Percentiles rank a stretch among this genome's conserved stretches.
Conservation (phyloP, 1,140 invertebrate genomes). For the Gerris buenoi region DNA sequence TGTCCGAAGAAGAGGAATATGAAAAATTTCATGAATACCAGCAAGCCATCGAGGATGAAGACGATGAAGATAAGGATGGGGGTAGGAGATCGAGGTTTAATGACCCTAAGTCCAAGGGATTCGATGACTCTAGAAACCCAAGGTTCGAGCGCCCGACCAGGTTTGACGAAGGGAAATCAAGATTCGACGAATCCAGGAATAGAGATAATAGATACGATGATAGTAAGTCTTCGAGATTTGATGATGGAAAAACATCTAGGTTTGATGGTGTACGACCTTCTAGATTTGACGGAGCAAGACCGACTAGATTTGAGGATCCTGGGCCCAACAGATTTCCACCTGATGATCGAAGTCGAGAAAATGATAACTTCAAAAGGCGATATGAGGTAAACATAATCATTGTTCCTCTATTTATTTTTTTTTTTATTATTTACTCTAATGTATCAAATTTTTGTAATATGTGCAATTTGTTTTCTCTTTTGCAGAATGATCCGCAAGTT, state of each 20-base stretch:
- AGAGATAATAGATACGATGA: neutral
- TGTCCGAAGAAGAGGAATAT: constrained; percentile 12
- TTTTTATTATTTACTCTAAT: too few species aligned
- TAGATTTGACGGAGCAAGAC: neutral
- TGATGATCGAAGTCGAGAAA: too few species aligned
- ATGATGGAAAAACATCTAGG: neutral
- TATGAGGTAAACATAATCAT: too few species aligned
- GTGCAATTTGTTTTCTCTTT: too few species aligned
- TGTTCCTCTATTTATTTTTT: too few species aligned
- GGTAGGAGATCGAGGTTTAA: neutral
- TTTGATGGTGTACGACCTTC: neutral
- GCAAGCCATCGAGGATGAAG: neutral
- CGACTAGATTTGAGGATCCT: too few species aligned
- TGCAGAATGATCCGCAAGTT: too few species aligned
- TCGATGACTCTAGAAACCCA: neutral
- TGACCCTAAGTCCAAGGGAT: neutral
- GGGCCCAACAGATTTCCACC: too few species aligned
- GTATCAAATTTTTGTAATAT: too few species aligned
- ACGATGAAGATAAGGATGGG: constrained; percentile 3
- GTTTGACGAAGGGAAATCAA: neutral
- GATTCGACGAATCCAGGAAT: neutral
- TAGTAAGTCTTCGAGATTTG: neutral
- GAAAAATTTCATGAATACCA: constrained; percentile 4
- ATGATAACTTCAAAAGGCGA: neutral
- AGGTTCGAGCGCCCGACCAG: neutral